Evolutionary conservation across 2,797 vertebrate genomes (phyloP).

Genomic region (Hemitrygon akajei): DNA sequence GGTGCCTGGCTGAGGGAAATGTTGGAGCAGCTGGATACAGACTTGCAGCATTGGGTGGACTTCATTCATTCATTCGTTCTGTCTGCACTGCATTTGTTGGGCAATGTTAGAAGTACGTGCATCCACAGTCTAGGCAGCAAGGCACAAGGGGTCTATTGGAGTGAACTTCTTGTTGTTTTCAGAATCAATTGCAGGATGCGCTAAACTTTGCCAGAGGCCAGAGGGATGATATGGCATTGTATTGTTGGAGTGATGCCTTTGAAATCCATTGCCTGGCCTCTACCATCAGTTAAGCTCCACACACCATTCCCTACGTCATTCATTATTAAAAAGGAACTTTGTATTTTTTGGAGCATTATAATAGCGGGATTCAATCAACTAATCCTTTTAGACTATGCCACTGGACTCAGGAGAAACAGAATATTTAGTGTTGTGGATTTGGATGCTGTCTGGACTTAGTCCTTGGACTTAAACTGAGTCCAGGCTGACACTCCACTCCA

Average conservation of each 20-base stretch:
- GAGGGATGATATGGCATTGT: background rate
- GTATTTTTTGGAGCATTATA: background rate
- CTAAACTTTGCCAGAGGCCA: constrained; percentile 3
- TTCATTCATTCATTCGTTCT: background rate
- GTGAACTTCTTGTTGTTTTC: background rate
- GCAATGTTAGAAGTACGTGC: background rate
- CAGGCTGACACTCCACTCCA: background rate
- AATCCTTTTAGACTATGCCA: background rate
- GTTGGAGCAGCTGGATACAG: background rate
- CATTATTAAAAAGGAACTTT: background rate
- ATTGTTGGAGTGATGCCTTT: background rate
- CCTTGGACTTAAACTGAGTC: background rate
- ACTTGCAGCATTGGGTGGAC: background rate
- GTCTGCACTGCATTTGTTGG: background rate
- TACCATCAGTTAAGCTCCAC: background rate
- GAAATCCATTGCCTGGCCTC: background rate
- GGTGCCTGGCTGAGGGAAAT: background rate
- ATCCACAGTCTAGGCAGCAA: background rate
- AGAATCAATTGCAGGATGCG: background rate
- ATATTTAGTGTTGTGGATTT: background rate
- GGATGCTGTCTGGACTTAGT: background rate
- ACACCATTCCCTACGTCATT: background rate
- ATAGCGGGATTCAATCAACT: background rate
- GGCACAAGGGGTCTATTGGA: background rate
- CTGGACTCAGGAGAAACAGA: background rate